phyloP scores from a whole-genome alignment of 1,140 invertebrate species.

The Drosophila lacteicornis region DNA sequence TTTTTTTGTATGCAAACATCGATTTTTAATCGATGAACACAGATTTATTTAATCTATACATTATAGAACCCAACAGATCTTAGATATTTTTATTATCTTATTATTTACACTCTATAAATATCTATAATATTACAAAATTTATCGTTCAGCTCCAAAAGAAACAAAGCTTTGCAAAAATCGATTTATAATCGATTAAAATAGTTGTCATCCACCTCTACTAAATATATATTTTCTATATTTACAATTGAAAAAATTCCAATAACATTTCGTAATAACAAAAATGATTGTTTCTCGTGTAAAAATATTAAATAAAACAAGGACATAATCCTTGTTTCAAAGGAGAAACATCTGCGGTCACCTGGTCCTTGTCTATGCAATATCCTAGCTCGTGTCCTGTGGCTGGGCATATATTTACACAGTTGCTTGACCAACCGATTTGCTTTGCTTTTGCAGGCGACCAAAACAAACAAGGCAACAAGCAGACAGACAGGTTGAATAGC shows the following conservation, averaged over 20 bases:
- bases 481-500: constrained; percentile 32
- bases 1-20: too few species aligned
- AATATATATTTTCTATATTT: neutral
- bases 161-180: neutral
- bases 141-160: too few species aligned
- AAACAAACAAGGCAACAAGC: constrained; percentile 33
- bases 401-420: constrained; percentile 34
- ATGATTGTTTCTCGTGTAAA: neutral
- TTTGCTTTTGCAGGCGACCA: constrained; percentile 58
- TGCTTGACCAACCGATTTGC: constrained; percentile 68
- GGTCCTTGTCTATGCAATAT: neutral
- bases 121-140: neutral
- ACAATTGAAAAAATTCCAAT: neutral
- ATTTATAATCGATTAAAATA: neutral
- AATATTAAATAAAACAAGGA: too few species aligned
- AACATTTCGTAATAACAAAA: neutral
- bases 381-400: constrained; percentile 22
- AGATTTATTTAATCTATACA: neutral
- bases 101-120: neutral
- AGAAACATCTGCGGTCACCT: constrained; percentile 24
- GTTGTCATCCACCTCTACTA: too few species aligned
- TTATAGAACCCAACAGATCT: too few species aligned
- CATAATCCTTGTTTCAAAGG: neutral
- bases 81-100: too few species aligned
- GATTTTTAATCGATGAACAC: too few species aligned